Evolutionary conservation across 2,113 vertebrate species (phyloP), one percentile per base, ranked within the genome.

Genomic region (Gobius niger): DNA sequence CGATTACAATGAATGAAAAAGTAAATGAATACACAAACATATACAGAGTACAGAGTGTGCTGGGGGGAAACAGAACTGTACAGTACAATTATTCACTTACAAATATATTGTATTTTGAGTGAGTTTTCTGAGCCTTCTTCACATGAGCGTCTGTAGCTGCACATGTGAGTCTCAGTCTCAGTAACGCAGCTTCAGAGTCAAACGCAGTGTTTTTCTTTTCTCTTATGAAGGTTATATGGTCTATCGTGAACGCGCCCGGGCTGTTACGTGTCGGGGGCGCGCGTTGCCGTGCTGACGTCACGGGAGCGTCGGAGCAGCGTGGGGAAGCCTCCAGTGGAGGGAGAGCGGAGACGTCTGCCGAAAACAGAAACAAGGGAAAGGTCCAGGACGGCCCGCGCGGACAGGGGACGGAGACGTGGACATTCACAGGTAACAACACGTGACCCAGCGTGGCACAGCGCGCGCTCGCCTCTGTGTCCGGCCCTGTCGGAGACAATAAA

Each of bases 231-330:
- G 24, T 34, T 63, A 2, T 15, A 4, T 18, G 59, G 72, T 71
- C 63, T 53, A 8, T 47, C 68, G 41, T 49, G 72, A 63, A 62
- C 68, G 73, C 60, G 68, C 44, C 18, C 1, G n/a, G 49, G 9
- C 7, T 24, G 18, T 18, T 16, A 64, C 77, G 82, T 77, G 34
- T 73, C 73, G 78, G 71, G 77, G 62, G 70, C 83, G 82, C 85
- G 7, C 68, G 62, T 49, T 44, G 16, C 62, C 82, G 82, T 70
- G 18, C 1, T 89, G 85, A 90, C 87, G 87, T 90, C 84, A 90
- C 65, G 50, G 75, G 71, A 83, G 84, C 80, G 82, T 76, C 72
- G 60, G 67, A 67, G 77, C 83, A 61, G 59, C 46, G 61, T 9
- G 73, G 83, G 85, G 83, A 83, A 85, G 85, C 83, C 84, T 67